Percentiles rank a stretch among this genome's conserved stretches.
These are phyloP conservation scores for Tyrophagus putrescentiae DNA, from an alignment of 1,140 invertebrate species.

Conservation along the genomic window DNA sequence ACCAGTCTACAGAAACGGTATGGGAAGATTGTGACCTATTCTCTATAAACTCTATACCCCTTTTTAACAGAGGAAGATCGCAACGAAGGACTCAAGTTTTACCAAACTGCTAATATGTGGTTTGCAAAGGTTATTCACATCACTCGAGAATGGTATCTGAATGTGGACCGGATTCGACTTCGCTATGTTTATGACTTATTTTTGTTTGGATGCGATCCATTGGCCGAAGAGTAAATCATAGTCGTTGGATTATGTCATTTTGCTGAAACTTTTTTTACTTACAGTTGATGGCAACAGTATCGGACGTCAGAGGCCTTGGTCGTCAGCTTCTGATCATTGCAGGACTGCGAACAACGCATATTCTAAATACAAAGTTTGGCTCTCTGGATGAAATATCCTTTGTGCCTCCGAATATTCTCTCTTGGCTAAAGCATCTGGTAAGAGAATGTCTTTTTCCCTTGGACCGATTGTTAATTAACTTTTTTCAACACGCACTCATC, in stretches of 20 bases:
- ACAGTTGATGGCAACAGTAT: conserved; percentile 46
- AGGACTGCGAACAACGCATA: conserved; percentile 51
- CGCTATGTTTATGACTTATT: conserved; percentile 63
- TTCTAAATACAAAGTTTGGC: conserved; percentile 42
- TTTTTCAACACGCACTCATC: background rate
- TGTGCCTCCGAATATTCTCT: conserved; percentile 48
- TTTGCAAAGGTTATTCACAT: conserved; percentile 54
- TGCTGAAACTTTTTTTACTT: conserved; percentile 11
- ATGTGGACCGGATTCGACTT: conserved; percentile 53
- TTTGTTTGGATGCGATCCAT: conserved; percentile 52
- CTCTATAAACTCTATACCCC: background rate
- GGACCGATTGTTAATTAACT: conserved; percentile 3
- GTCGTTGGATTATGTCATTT: no score
- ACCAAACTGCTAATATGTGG: conserved; percentile 23
- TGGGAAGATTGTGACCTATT: background rate
- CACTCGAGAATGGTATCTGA: conserved; percentile 60
- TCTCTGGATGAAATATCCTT: conserved; percentile 47
- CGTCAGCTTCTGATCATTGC: conserved; percentile 49
- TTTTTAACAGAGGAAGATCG: conserved; percentile 23
- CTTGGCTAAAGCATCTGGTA: conserved; percentile 54
- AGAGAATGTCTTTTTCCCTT: conserved; percentile 29
- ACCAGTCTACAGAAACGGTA: conserved; percentile 16
- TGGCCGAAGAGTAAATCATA: conserved; percentile 50
- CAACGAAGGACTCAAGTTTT: conserved; percentile 10
- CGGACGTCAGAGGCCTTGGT: conserved; percentile 47